Conservation (phyloP, 1,140 invertebrate species). For the Lepidurus packardi region DNA sequence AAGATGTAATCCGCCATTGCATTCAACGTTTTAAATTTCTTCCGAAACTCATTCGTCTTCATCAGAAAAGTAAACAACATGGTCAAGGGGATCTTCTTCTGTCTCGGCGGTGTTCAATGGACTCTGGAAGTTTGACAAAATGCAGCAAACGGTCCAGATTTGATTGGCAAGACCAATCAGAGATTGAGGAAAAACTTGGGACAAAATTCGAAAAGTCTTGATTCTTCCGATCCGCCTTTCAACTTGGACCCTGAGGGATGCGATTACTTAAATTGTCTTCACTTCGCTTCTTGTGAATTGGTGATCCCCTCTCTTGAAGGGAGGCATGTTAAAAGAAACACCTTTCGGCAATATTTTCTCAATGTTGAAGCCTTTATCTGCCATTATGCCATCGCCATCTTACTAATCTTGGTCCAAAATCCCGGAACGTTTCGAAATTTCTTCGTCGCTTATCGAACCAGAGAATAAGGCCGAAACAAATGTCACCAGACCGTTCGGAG, state of each 20-base stretch:
- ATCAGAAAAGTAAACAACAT: neutral
- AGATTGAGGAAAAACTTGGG: conserved; percentile 8
- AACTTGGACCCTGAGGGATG: neutral
- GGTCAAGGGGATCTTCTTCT: neutral
- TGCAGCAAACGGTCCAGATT: conserved; percentile 26
- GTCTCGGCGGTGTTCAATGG: neutral
- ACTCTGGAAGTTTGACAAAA: conserved; percentile 12
- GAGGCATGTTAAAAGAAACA: neutral
- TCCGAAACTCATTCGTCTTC: neutral
- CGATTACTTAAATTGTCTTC: neutral
- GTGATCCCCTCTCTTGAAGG: neutral
- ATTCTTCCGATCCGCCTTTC: conserved; percentile 23
- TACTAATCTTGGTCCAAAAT: neutral
- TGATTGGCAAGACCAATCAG: neutral
- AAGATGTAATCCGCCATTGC: neutral
- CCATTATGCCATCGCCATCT: neutral
- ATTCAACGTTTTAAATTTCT: neutral
- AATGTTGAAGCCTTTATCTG: neutral
- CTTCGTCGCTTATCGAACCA: neutral
- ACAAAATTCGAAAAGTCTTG: neutral
- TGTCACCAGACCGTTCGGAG: conserved; percentile 16
- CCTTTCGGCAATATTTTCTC: conserved; percentile 4
- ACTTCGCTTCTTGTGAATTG: neutral
- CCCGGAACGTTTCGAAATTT: conserved; percentile 1
- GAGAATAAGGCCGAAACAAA: conserved; percentile 10